Percentiles rank a stretch among this genome's conserved stretches.
Evolutionary conservation across 2,113 vertebrate species (phyloP).

Genomic region (Pristiophorus japonicus): DNA sequence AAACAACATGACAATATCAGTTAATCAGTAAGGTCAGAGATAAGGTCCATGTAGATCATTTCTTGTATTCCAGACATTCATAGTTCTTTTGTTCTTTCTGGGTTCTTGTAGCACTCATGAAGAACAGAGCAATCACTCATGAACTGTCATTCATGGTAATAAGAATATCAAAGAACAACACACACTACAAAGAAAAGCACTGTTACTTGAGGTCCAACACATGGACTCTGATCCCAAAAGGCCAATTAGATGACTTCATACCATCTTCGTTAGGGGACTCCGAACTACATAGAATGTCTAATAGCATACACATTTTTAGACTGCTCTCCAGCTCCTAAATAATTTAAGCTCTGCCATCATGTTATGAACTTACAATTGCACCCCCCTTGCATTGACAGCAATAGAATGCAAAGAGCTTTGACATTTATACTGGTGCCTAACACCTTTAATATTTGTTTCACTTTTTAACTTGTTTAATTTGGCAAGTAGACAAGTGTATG

Average conservation of each 20-base stretch:
- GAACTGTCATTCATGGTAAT: not conserved
- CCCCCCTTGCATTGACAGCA: not conserved
- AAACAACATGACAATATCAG: not conserved
- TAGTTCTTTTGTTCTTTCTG: not conserved
- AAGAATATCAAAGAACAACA: conserved; percentile 4
- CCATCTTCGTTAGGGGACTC: not conserved
- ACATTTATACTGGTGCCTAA: no score
- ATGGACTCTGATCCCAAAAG: not conserved
- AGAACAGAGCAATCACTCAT: not conserved
- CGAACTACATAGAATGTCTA: not conserved
- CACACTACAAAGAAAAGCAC: not conserved
- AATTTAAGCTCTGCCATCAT: not conserved
- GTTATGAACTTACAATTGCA: not conserved
- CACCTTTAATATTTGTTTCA: no score
- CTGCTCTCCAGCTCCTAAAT: not conserved
- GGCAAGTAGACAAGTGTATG: no score
- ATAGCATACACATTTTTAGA: not conserved
- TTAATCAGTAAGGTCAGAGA: not conserved
- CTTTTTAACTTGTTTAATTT: no score
- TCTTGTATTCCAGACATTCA: not conserved
- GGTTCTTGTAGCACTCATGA: not conserved
- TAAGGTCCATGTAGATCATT: not conserved
- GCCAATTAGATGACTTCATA: not conserved
- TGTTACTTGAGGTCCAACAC: conserved; percentile 3
- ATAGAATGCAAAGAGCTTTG: no score